Percentiles rank a stretch among this genome's conserved stretches.
phyloP scores from a whole-genome alignment of 2,113 vertebrate genomes.

The Thermophis baileyi region DNA sequence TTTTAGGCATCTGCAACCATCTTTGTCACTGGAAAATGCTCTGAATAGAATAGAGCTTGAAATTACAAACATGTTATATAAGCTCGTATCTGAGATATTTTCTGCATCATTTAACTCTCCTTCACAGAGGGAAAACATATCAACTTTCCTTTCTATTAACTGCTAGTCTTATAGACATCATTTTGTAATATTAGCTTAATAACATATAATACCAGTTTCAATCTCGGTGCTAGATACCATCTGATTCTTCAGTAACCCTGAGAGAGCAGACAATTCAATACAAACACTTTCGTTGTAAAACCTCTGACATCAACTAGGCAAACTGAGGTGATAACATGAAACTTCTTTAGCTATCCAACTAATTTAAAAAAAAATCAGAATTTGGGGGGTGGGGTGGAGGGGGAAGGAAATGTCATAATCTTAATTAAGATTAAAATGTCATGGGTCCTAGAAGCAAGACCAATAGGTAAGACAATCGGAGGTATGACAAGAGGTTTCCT shows the following conservation, averaged over 20 bases:
- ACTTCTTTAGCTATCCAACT: background rate
- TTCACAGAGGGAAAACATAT: background rate
- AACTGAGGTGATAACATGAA: background rate
- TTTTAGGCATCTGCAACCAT: background rate
- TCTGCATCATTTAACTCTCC: background rate
- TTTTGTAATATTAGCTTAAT: background rate
- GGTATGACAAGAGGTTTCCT: background rate
- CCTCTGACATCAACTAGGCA: background rate
- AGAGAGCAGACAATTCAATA: background rate
- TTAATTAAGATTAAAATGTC: background rate
- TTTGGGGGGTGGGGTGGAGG: too few species aligned
- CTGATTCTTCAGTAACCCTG: background rate
- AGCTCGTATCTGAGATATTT: background rate
- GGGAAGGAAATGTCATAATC: background rate
- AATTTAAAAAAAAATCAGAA: background rate
- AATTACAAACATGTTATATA: background rate
- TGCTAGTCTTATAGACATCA: background rate
- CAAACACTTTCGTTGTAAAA: background rate
- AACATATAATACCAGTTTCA: background rate
- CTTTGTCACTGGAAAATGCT: background rate
- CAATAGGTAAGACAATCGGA: background rate
- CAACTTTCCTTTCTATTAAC: background rate
- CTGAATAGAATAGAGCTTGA: background rate
- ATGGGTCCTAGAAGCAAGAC: background rate
- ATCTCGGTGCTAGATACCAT: background rate